A percentile compares a stretch with the other conserved stretches of the same genome.
Evolutionary conservation across 2,888 invertebrate species (phyloP).

Genomic region (Acheta domesticus): DNA sequence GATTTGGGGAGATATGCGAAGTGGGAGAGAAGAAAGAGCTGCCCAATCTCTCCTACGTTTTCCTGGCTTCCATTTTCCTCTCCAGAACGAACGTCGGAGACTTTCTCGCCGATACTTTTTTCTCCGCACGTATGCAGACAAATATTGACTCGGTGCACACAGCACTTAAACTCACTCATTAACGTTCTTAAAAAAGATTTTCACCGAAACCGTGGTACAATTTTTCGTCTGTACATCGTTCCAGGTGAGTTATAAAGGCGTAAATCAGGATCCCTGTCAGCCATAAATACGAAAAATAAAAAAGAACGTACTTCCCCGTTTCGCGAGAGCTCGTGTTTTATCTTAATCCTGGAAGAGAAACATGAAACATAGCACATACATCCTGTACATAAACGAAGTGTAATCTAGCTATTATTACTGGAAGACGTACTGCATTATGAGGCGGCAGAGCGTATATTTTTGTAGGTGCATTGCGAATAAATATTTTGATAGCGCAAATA

Average conservation of each 20-base stretch:
- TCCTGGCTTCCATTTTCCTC: not conserved
- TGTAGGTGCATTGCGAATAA: not conserved
- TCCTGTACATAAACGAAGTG: not conserved
- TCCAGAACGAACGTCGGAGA: not conserved
- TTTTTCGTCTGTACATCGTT: not conserved
- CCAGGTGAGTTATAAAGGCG: not conserved
- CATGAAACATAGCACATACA: not conserved
- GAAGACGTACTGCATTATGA: not conserved
- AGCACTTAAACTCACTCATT: not conserved
- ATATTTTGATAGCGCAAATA: slow-evolving; percentile 7
- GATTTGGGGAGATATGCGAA: too few relatives aligned
- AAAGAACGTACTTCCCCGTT: not conserved
- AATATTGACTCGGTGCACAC: not conserved
- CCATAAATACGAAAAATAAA: not conserved
- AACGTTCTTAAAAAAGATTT: not conserved
- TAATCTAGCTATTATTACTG: not conserved
- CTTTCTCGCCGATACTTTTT: not conserved
- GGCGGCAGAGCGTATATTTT: not conserved
- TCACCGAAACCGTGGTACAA: not conserved
- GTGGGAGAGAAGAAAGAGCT: too few relatives aligned
- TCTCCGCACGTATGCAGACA: not conserved
- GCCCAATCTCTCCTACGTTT: not conserved
- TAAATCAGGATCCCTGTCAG: not conserved
- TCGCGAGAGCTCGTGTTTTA: not conserved
- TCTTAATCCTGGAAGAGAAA: not conserved